Conservation (phyloP, 2,113 vertebrate species). For the Varanus komodoensis region DNA sequence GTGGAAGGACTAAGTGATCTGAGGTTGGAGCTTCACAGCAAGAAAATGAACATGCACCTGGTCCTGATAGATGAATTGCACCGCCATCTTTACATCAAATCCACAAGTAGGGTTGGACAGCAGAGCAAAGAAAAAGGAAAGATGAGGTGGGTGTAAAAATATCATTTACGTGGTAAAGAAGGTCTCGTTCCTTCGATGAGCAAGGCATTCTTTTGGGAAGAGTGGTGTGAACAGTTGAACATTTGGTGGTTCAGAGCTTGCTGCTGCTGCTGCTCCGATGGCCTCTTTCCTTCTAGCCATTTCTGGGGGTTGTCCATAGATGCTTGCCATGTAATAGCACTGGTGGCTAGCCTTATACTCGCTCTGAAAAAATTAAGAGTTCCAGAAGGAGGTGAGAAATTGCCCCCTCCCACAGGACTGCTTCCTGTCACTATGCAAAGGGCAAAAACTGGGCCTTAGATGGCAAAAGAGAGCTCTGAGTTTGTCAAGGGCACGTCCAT, state of each 20-base stretch:
- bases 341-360: not conserved
- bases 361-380: not conserved
- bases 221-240: not conserved
- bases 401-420: too few species aligned
- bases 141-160: constrained; percentile 67
- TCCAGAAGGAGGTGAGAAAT: too few species aligned
- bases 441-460: too few species aligned
- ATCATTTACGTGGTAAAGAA: not conserved
- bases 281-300: not conserved
- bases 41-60: constrained; percentile 96
- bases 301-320: not conserved
- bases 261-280: not conserved
- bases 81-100: constrained; percentile 96
- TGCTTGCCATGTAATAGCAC: not conserved
- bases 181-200: not conserved
- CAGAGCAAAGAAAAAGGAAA: constrained; percentile 84
- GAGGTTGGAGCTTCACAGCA: constrained; percentile 94
- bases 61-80: constrained; percentile 97
- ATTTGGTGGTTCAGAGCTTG: not conserved
- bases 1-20: constrained; percentile 96
- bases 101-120: constrained; percentile 90
- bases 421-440: not conserved
- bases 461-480: not conserved
- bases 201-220: not conserved
- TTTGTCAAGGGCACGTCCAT: too few species aligned